phyloP scores from a whole-genome alignment of 2,113 vertebrate species.

The Oryzias melastigma region DNA sequence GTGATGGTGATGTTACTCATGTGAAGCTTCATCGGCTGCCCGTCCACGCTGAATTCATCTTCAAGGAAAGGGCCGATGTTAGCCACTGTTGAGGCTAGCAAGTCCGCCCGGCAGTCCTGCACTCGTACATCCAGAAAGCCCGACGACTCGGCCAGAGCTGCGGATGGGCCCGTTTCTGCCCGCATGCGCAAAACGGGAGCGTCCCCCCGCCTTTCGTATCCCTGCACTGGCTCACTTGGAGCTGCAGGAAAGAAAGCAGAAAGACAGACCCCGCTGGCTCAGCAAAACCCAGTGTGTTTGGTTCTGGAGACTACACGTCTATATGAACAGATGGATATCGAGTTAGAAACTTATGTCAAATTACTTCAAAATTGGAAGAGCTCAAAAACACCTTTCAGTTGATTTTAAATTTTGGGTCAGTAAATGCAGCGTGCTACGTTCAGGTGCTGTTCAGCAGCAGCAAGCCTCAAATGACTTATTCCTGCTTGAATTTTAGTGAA shows the following conservation, averaged over 20 bases:
- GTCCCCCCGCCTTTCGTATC: slow-evolving; percentile 31
- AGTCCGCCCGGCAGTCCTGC: slow-evolving; percentile 74
- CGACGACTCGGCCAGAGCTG: slow-evolving; percentile 75
- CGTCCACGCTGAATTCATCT: slow-evolving; percentile 86
- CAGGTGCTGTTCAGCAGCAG: too few relatives aligned
- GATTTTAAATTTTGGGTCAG: too few relatives aligned
- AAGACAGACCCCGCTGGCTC: background rate
- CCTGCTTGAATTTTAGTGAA: too few relatives aligned
- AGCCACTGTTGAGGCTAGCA: slow-evolving; percentile 84
- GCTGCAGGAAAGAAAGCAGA: slow-evolving; percentile 13
- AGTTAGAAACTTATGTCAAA: too few relatives aligned
- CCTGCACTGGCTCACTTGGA: slow-evolving; percentile 21
- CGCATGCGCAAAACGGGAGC: slow-evolving; percentile 76
- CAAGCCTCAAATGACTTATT: too few relatives aligned
- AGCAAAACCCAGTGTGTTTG: background rate
- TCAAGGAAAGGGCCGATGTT: slow-evolving; percentile 91
- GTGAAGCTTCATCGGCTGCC: slow-evolving; percentile 87
- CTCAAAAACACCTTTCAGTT: too few relatives aligned
- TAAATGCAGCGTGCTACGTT: too few relatives aligned
- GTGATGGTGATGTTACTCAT: slow-evolving; percentile 83
- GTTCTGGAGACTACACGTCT: too few relatives aligned
- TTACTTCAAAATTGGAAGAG: too few relatives aligned
- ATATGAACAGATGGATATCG: too few relatives aligned
- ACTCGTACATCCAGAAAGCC: slow-evolving; percentile 84
- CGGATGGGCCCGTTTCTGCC: slow-evolving; percentile 81